phyloP scores from a whole-genome alignment of 2,113 vertebrate genomes.

The Cichladusa arquata region DNA sequence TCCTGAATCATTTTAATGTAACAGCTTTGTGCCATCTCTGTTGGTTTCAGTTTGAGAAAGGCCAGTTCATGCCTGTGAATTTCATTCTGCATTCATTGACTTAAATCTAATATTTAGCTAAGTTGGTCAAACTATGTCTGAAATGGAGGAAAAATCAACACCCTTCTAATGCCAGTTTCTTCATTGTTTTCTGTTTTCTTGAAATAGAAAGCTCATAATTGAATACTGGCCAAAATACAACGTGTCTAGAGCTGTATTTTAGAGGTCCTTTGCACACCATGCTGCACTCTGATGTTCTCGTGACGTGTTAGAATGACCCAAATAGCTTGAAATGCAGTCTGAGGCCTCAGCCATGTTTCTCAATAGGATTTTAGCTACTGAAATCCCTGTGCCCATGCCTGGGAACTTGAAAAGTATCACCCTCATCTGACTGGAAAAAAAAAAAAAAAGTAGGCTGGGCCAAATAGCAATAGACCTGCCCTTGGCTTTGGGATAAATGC shows the following conservation, averaged over 20 bases:
- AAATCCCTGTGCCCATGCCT: background rate
- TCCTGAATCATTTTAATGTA: background rate
- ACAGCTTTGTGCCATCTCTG: background rate
- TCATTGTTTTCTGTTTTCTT: background rate
- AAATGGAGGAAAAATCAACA: background rate
- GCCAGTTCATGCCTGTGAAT: background rate
- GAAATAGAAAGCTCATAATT: background rate
- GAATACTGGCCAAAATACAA: background rate
- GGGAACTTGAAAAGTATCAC: background rate
- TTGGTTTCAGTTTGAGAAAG: background rate
- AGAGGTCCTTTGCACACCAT: background rate
- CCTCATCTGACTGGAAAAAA: background rate
- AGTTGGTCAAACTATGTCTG: accelerated
- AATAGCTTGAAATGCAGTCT: background rate
- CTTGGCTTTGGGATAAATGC: background rate
- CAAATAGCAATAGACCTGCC: background rate
- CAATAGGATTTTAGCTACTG: background rate
- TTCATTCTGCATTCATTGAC: background rate
- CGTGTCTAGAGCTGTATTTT: background rate
- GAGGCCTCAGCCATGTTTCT: background rate
- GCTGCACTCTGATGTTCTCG: background rate
- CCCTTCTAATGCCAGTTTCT: background rate
- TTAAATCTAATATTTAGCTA: background rate
- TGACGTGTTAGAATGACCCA: background rate
- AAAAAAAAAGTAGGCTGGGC: background rate